Conservation (phyloP, 23 tunicate genomes). For the Clavelina lepadiformis region DNA sequence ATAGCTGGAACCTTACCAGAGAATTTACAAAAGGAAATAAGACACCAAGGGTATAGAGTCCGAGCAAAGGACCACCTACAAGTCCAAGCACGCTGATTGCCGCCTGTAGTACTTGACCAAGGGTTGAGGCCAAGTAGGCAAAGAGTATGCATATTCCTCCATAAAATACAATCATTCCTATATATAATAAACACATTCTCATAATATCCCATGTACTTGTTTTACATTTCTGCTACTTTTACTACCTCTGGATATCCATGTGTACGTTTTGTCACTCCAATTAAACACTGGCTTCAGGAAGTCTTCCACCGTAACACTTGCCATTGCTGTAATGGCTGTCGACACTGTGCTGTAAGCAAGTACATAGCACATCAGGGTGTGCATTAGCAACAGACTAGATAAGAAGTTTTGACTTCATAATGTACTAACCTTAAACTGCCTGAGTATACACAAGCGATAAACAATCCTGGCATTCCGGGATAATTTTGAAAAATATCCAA, state of each 20-base stretch:
- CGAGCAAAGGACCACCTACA: constrained; percentile 72
- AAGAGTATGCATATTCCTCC: constrained; percentile 51
- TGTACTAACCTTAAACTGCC: constrained; percentile 56
- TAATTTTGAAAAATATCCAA: constrained; percentile 25
- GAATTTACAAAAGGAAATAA: constrained; percentile 49
- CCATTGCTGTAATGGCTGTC: constrained; percentile 61
- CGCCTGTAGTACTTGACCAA: constrained; percentile 51
- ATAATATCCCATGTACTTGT: too few relatives aligned
- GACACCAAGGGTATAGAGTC: constrained; percentile 53
- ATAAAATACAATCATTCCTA: constrained; percentile 44
- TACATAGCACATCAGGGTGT: too few relatives aligned
- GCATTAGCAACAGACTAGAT: too few relatives aligned
- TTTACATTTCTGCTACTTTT: too few relatives aligned
- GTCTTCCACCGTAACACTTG: constrained; percentile 58
- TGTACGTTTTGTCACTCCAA: constrained; percentile 36
- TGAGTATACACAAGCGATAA: constrained; percentile 46
- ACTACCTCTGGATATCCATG: constrained; percentile 67
- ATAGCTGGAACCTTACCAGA: constrained; percentile 42
- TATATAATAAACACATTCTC: too few relatives aligned
- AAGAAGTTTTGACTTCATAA: constrained; percentile 9
- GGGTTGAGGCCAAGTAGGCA: constrained; percentile 43
- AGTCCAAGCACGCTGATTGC: constrained; percentile 65
- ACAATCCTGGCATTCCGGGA: constrained; percentile 56
- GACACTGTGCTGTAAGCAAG: constrained; percentile 75
- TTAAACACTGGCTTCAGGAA: constrained; percentile 46